Percentiles rank a stretch among this genome's conserved stretches.
These are phyloP conservation scores for Melanerpes formicivorus DNA, from an alignment of 2,113 vertebrate genomes.

Conservation along the genomic window DNA sequence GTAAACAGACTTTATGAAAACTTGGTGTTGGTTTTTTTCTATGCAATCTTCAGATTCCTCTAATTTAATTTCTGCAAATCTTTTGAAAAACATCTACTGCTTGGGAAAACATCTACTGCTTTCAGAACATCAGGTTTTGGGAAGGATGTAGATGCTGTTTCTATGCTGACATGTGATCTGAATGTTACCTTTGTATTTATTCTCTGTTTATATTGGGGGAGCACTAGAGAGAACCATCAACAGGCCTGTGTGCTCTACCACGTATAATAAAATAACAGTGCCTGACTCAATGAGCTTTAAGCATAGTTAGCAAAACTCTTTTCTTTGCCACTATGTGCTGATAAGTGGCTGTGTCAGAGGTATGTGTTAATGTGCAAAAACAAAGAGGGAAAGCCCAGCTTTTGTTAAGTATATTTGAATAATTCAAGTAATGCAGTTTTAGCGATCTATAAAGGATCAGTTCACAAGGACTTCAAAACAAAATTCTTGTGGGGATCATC, in stretches of 20 bases:
- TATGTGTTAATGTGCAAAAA: not conserved
- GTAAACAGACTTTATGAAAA: not conserved
- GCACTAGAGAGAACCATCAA: not conserved
- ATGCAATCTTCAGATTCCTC: not conserved
- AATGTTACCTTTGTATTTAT: not conserved
- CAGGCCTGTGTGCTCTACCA: not conserved
- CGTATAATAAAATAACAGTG: fast-evolving
- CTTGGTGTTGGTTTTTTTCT: not conserved
- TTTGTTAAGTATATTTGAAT: not conserved
- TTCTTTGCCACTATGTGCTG: not conserved
- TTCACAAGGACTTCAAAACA: not conserved
- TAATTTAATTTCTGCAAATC: not conserved
- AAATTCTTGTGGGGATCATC: not conserved
- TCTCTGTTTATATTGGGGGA: not conserved
- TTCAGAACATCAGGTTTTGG: not conserved
- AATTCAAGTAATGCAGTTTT: not conserved
- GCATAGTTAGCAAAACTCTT: not conserved
- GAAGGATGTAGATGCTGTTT: not conserved
- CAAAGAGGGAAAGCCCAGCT: not conserved
- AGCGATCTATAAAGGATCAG: not conserved
- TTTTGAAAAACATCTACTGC: not conserved
- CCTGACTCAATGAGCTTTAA: not conserved
- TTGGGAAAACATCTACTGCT: not conserved
- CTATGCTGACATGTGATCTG: not conserved
- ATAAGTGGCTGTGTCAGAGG: not conserved